Base-by-base conservation (phyloP, 1,140 invertebrate species). In the Eciton burchellii region DNA sequence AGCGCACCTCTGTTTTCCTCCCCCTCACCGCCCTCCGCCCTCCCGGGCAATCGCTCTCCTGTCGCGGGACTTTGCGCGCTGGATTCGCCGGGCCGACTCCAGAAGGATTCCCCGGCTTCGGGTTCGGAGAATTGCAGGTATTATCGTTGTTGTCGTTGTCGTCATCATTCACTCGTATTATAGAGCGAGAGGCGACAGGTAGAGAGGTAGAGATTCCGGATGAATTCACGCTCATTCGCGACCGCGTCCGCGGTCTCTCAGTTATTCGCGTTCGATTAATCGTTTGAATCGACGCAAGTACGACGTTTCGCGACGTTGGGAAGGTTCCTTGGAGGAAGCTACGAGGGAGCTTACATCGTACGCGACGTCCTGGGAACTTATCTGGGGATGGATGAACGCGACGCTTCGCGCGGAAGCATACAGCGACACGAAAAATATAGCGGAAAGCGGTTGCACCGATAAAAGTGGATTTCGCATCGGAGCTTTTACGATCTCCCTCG, bases 1-100 rank as follows among this genome's bases (percentile, higher is more conserved):
- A 72, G 57, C 16, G 62, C 29, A 71, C 79, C 66, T 86, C 66
- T 73, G 43, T 35, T 35, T 8, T 29, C 1, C 41, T n/a, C 21
- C 66, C 52, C 47, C 26, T 19, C 56, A 35, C 62, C 57, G 45
- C 21, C 21, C 5, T 60, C 35, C 35, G 35, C 35, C 35, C 9
- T 76, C 73, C n/a, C 45, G 29, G 35, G 59, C 73, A 52, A 63
- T 76, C 60, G 19, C 43, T 76, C 59, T 76, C 62, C 73, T 76
- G 73, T 76, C 60, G 60, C 43, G 73, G n/a, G 21, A 65, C 60
- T 41, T 21, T 24, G 47, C 45, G 47, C 45, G 19, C 60, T 73
- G 54, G n/a, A n/a, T n/a, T n/a, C 35, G 60, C 56, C 71, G 56
- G 12, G 52, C 56, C n/a, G n/a, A n/a, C n/a, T n/a, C n/a, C n/a